phyloP scores from a whole-genome alignment of 2,888 invertebrate species.

The Parnassius mnemosyne region DNA sequence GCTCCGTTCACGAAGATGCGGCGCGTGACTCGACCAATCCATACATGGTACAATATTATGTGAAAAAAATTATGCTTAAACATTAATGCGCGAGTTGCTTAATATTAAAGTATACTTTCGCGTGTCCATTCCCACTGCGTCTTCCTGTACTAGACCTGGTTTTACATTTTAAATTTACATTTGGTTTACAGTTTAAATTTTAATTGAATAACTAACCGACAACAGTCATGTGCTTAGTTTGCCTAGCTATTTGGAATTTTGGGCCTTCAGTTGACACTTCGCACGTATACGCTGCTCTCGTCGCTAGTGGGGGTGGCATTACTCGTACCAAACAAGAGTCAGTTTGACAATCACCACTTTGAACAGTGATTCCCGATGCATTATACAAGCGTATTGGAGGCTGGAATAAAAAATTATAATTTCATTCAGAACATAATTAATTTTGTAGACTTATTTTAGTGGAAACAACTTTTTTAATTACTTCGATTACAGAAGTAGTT shows the following conservation, averaged over 20 bases:
- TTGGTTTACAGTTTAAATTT: too few relatives aligned
- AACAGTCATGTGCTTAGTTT: constrained; percentile 74
- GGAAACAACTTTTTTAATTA: neutral
- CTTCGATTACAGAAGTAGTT: too few relatives aligned
- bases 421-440: neutral
- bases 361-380: constrained; percentile 67
- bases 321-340: constrained; percentile 67
- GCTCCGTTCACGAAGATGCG: too few relatives aligned
- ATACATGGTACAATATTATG: too few relatives aligned
- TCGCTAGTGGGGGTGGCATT: constrained; percentile 68
- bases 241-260: constrained; percentile 68
- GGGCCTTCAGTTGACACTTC: constrained; percentile 75
- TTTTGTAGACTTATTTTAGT: too few relatives aligned
- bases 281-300: constrained; percentile 66
- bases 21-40: too few relatives aligned
- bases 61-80: too few relatives aligned
- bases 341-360: constrained; percentile 62
- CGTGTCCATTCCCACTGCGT: too few relatives aligned
- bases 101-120: too few relatives aligned
- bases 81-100: too few relatives aligned
- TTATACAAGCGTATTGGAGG: constrained; percentile 69
- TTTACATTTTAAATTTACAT: too few relatives aligned
- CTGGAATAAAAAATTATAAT: constrained; percentile 40
- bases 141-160: too few relatives aligned
- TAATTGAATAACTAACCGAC: constrained; percentile 52